phyloP scores from a whole-genome alignment of 2,113 vertebrate species.

The Hippocampus barbouri region DNA sequence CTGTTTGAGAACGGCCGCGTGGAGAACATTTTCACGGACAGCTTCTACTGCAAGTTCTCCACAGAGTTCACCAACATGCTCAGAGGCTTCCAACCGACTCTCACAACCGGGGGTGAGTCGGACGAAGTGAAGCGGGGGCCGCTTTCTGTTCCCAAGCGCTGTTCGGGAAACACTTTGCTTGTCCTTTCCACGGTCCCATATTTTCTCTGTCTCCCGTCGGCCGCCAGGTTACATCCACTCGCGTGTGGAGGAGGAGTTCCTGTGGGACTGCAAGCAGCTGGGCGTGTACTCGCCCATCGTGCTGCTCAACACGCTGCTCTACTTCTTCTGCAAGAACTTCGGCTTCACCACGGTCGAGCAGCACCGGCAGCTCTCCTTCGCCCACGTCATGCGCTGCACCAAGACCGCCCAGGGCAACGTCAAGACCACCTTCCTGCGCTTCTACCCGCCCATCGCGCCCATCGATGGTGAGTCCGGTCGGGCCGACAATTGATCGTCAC shows the following conservation, averaged over 20 bases:
- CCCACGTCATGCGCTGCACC: constrained; percentile 89
- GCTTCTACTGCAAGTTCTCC: constrained; percentile 90
- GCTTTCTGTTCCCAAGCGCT: too few relatives aligned
- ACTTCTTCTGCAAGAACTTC: constrained; percentile 97
- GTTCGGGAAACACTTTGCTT: too few relatives aligned
- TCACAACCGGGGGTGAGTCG: constrained; percentile 85
- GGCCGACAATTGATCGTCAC: too few relatives aligned
- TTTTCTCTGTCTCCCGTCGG: fast-evolving
- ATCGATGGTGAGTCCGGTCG: constrained; percentile 42
- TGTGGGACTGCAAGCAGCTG: constrained; percentile 97
- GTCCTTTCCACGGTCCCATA: background rate
- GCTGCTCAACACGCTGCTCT: constrained; percentile 94
- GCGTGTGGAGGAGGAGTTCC: constrained; percentile 90
- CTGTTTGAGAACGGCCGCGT: constrained; percentile 95
- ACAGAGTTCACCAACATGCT: constrained; percentile 85
- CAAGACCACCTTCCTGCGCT: constrained; percentile 89
- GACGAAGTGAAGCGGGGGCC: too few relatives aligned
- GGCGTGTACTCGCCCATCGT: constrained; percentile 96
- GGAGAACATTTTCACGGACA: constrained; percentile 98
- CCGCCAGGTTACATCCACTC: constrained; percentile 87
- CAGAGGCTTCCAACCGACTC: constrained; percentile 84
- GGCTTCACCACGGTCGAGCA: constrained; percentile 86
- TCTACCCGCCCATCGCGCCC: constrained; percentile 82
- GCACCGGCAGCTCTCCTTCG: constrained; percentile 92
- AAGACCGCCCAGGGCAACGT: constrained; percentile 80